Percentiles rank a stretch among this genome's conserved stretches.
Conservation (phyloP, 2,113 vertebrate species). For the Podarcis muralis region DNA sequence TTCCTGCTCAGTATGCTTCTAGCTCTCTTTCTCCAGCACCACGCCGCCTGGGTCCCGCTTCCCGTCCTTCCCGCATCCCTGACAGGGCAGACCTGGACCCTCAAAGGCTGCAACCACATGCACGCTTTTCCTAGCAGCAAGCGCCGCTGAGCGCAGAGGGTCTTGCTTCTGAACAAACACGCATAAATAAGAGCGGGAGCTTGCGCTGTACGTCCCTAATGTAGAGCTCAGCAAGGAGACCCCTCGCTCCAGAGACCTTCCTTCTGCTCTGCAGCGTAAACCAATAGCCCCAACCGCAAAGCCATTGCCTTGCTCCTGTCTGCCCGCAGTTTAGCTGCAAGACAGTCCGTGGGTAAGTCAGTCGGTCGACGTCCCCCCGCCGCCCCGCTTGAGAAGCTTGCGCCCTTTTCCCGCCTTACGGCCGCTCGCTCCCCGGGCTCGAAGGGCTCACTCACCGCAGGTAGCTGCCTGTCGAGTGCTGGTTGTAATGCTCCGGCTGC, state of each 20-base stretch:
- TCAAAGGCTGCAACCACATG: not conserved
- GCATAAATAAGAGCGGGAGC: not conserved
- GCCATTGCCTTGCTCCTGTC: too few species aligned
- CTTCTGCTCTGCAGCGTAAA: not conserved
- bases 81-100: not conserved
- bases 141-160: not conserved
- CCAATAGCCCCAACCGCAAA: not conserved
- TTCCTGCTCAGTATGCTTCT: not conserved
- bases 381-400: not conserved
- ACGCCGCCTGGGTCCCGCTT: too few species aligned
- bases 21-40: too few species aligned
- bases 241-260: not conserved
- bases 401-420: not conserved
- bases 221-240: not conserved
- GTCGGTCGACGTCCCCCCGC: too few species aligned
- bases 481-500: constrained; percentile 90
- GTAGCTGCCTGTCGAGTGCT: constrained; percentile 82
- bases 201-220: not conserved
- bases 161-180: not conserved
- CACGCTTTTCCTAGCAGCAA: too few species aligned
- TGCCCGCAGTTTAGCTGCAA: too few species aligned
- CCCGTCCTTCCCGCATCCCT: too few species aligned
- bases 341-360: too few species aligned
- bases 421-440: too few species aligned
- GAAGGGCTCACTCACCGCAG: constrained; percentile 82